Evolutionary conservation across 2,888 invertebrate species (phyloP).

Genomic region (Plutella xylostella): DNA sequence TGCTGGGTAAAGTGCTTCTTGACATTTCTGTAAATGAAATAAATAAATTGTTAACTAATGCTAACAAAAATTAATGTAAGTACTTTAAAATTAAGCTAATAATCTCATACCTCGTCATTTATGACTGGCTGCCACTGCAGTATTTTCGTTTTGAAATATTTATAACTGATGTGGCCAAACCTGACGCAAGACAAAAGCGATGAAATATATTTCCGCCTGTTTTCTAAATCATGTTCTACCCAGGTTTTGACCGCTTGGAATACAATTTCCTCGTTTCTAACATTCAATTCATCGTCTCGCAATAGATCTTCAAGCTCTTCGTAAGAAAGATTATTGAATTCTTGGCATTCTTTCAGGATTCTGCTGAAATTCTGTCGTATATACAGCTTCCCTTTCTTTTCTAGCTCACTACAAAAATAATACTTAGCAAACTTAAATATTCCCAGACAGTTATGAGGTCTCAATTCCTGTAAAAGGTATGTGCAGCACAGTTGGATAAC

Average conservation of each 20-base stretch:
- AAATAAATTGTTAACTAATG: too few relatives aligned
- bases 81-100: too few relatives aligned
- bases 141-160: conserved; percentile 69
- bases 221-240: conserved; percentile 71
- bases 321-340: conserved; percentile 71
- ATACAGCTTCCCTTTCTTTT: conserved; percentile 70
- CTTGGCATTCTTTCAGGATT: conserved; percentile 72
- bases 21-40: conserved; percentile 52
- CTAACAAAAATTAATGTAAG: too few relatives aligned
- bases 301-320: conserved; percentile 75
- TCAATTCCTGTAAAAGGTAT: conserved; percentile 73
- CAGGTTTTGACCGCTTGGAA: conserved; percentile 80
- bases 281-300: conserved; percentile 78
- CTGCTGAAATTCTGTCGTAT: conserved; percentile 71
- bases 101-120: conserved; percentile 52
- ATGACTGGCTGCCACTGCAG: conserved; percentile 65
- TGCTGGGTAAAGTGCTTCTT: conserved; percentile 64
- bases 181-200: conserved; percentile 74
- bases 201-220: conserved; percentile 66
- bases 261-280: conserved; percentile 77
- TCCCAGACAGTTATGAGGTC: conserved; percentile 77
- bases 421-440: conserved; percentile 77
- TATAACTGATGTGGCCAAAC: conserved; percentile 73
- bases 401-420: conserved; percentile 77
- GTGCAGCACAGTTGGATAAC: conserved; percentile 77